Percentiles rank a stretch among this genome's conserved stretches.
These are phyloP conservation scores for Callospermophilus lateralis DNA, from an alignment of 2,113 vertebrate species.

Conservation along the genomic window DNA sequence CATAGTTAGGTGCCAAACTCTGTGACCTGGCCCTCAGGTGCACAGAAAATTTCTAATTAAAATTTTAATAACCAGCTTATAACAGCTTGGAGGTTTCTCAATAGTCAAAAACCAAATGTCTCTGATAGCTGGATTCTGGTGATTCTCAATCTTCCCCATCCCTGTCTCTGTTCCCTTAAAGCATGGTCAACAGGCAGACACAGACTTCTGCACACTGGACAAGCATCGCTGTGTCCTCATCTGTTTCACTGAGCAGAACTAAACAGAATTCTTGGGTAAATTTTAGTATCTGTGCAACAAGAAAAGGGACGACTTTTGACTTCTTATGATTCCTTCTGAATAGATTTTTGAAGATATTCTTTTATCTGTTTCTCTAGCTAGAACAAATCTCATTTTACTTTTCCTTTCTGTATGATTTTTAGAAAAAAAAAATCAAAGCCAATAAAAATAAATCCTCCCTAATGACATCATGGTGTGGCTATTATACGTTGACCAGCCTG, in stretches of 20 bases:
- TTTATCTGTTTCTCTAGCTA: constrained; percentile 5
- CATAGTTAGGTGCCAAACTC: background rate
- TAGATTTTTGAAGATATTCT: constrained; percentile 15
- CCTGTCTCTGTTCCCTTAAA: background rate
- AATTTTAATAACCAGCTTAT: constrained; percentile 43
- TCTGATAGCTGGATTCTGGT: background rate
- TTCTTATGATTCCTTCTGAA: constrained; percentile 19
- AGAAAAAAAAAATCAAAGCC: background rate
- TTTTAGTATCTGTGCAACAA: constrained; percentile 34
- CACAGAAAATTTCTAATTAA: constrained; percentile 59
- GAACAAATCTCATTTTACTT: background rate
- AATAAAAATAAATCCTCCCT: background rate
- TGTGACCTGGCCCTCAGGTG: background rate
- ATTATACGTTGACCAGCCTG: no score
- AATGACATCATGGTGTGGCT: background rate
- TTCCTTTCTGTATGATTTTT: background rate
- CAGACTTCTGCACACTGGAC: background rate
- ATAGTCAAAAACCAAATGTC: constrained; percentile 6
- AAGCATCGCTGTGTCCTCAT: background rate
- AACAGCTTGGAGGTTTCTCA: background rate
- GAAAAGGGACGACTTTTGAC: background rate
- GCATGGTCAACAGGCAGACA: background rate
- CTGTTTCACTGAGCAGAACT: background rate
- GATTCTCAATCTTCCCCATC: background rate
- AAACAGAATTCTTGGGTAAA: background rate